These are phyloP conservation scores for Sylvicola cinctus DNA, from an alignment of 2,888 invertebrate genomes.

Conservation along the genomic window DNA sequence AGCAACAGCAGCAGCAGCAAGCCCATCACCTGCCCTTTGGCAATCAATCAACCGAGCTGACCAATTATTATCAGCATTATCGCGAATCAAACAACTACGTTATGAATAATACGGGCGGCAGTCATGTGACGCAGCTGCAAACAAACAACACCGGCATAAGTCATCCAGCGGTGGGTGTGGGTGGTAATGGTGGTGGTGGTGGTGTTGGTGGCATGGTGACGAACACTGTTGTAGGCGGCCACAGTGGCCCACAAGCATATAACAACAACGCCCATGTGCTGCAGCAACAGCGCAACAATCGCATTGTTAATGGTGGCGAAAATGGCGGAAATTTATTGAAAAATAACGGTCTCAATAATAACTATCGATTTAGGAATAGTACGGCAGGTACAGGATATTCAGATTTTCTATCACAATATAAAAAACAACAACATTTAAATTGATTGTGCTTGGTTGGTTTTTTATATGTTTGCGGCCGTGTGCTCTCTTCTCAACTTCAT, in stretches of 20 bases:
- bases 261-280: no score
- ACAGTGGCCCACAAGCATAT: no score
- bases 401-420: no score
- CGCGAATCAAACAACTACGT: slow-evolving; percentile 3
- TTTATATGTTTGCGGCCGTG: not conserved
- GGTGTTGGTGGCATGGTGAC: no score
- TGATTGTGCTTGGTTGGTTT: slow-evolving; percentile 3
- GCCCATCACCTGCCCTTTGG: slow-evolving; percentile 2
- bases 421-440: no score
- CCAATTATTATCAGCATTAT: slow-evolving; percentile 5
- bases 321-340: slow-evolving; percentile 11
- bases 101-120: slow-evolving; percentile 2
- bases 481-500: no score
- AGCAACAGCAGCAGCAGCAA: slow-evolving; percentile 4
- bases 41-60: slow-evolving; percentile 4
- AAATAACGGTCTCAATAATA: slow-evolving; percentile 22
- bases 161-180: not conserved
- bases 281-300: slow-evolving; percentile 3
- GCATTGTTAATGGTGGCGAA: slow-evolving; percentile 4
- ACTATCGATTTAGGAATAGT: slow-evolving; percentile 24
- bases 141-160: slow-evolving; percentile 4
- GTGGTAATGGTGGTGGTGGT: no score
- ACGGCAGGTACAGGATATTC: slow-evolving; percentile 10
- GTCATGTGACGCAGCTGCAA: not conserved
- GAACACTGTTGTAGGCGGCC: no score